Conservation (phyloP, 2,888 invertebrate genomes). For the Sceliomorpha sp. region DNA sequence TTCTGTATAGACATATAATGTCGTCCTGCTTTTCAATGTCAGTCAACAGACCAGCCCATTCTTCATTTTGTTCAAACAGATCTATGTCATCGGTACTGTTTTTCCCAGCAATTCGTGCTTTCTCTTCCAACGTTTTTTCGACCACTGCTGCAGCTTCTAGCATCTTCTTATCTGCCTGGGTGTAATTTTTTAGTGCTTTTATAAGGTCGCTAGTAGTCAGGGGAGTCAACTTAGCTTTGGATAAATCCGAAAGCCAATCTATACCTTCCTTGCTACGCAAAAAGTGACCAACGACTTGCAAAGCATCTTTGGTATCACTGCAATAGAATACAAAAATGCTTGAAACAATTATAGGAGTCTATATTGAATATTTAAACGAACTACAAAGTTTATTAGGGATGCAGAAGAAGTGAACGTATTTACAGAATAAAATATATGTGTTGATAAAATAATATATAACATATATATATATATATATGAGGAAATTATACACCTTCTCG, state of each 20-base stretch:
- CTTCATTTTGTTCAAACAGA: conserved; percentile 30
- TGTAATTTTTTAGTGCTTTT: conserved; percentile 29
- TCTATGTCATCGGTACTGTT: not conserved
- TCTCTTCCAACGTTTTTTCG: conserved; percentile 17
- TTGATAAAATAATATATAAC: no score
- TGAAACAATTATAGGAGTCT: no score
- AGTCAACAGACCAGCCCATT: conserved; percentile 50
- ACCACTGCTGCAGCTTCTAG: conserved; percentile 46
- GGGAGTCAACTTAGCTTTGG: conserved; percentile 31
- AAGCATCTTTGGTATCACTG: conserved; percentile 54
- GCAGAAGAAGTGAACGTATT: no score
- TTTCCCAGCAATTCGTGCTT: not conserved
- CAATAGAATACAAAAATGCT: conserved; percentile 2
- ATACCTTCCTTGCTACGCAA: conserved; percentile 48
- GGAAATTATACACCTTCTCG: no score
- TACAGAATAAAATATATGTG: no score
- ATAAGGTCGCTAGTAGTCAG: conserved; percentile 53
- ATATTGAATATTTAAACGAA: no score
- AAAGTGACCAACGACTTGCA: conserved; percentile 46
- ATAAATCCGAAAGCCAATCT: conserved; percentile 43
- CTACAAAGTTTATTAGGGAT: no score
- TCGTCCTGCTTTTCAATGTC: conserved; percentile 57
- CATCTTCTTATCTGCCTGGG: conserved; percentile 23
- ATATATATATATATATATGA: no score
- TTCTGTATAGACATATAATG: conserved; percentile 60